Base-by-base conservation (phyloP, 2,113 vertebrate species). In the Ellobius talpinus region DNA sequence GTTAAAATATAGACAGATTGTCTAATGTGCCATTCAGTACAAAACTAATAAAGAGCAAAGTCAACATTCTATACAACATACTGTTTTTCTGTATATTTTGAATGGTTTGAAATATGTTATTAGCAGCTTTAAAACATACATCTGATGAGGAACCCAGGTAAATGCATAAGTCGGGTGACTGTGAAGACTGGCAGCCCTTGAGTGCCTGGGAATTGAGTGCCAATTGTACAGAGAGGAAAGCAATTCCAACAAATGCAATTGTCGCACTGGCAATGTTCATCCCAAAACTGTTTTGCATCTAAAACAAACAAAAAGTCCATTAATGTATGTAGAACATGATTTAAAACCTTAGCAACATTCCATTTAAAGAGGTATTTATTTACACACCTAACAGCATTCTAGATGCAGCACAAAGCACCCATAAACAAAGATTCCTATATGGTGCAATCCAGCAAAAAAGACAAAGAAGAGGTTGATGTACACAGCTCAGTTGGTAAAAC, bases 211-310 rank as follows among this genome's bases (percentile, higher is more conserved):
- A 13, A 31, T 89, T 87, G 17, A 91, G 0, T 31, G 14, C 74
- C 39, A 97, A 79, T 52, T 88, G 93, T 14, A 79, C 0, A 0
- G 55, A 85, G 11, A 97, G 74, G 5, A 92, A 85, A 90, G 42
- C 5, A 58, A 42, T 10, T 2, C 95, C 96, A 1, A 47, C 13
- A 0, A 96, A 0, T 0, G 87, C 78, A 2, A 92, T 10, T 1
- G 1, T 0, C 14, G 91, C 7, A 2, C 93, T 91, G 87, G 91
- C 45, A 1, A 72, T 1, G 19, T 90, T 93, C 82, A 94, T 93
- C 58, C 77, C 93, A 29, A 94, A 81, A 19, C n/a, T 89, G 73
- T 24, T 79, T 12, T 94, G 23, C 52, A 95, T 45, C 97, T 96
- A 68, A 93, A 93, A 93, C 10, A 63, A 39, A 66, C 90, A 4